Evolutionary conservation across 2,113 vertebrate genomes (phyloP).

Genomic region (Rhinoderma darwinii): DNA sequence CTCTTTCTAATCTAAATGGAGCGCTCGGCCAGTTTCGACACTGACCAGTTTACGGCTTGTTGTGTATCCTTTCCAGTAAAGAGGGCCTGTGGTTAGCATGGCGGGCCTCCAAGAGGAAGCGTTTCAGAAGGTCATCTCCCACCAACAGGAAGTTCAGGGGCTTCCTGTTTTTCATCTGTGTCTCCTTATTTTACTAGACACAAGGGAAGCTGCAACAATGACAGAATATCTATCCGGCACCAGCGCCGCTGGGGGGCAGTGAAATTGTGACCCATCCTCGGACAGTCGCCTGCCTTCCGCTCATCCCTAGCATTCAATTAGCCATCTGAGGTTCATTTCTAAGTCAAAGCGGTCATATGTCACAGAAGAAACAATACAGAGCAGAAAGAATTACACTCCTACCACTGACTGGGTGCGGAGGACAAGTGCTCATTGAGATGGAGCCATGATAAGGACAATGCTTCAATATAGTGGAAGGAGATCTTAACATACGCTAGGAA

Average conservation of each 20-base stretch:
- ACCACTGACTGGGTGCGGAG: neutral
- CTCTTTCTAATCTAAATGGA: slow-evolving; percentile 46
- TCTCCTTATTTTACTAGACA: slow-evolving; percentile 16
- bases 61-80: slow-evolving; percentile 44
- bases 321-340: neutral
- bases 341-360: neutral
- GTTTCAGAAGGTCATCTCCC: slow-evolving; percentile 50
- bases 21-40: neutral
- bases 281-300: slow-evolving; percentile 27
- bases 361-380: neutral
- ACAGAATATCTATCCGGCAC: slow-evolving; percentile 47
- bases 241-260: slow-evolving; percentile 9
- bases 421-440: neutral
- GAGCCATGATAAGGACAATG: neutral
- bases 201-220: slow-evolving; percentile 44
- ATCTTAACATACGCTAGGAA: too few relatives aligned
- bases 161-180: slow-evolving; percentile 58
- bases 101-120: slow-evolving; percentile 51
- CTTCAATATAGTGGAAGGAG: neutral
- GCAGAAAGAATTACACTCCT: neutral
- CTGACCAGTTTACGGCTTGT: slow-evolving; percentile 17
- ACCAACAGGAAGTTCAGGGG: slow-evolving; percentile 52
- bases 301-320: neutral
- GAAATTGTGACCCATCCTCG: neutral
- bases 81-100: slow-evolving; percentile 11